Percentiles rank a stretch among this genome's conserved stretches.
Evolutionary conservation across 2,888 invertebrate species (phyloP).

Genomic region (Microplitis manilae): DNA sequence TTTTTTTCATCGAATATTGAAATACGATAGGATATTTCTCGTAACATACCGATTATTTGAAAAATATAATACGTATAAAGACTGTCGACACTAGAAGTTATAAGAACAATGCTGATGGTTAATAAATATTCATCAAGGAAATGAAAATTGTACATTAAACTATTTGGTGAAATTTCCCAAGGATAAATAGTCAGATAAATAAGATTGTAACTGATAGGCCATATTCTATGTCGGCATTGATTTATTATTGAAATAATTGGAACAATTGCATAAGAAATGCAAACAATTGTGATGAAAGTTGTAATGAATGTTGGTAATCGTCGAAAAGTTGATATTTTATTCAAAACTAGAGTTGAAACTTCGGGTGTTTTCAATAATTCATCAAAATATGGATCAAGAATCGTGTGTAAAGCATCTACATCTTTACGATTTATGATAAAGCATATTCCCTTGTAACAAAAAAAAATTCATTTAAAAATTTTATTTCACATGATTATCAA

Average conservation of each 20-base stretch:
- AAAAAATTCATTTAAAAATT: neutral
- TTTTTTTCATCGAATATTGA: neutral
- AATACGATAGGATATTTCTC: conserved; percentile 35
- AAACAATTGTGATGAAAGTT: neutral
- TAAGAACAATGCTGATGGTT: conserved; percentile 31
- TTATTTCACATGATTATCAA: neutral
- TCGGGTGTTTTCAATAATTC: conserved; percentile 13
- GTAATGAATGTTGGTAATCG: neutral
- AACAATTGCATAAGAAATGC: neutral
- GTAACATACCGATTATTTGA: conserved; percentile 37
- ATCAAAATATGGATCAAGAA: conserved; percentile 21
- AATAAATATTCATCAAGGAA: conserved; percentile 44
- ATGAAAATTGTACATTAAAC: conserved; percentile 41
- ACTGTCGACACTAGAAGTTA: conserved; percentile 46
- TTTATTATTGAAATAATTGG: conserved; percentile 33
- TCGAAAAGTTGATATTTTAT: neutral
- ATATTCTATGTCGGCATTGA: conserved; percentile 4
- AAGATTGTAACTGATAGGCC: conserved; percentile 32
- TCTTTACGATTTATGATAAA: neutral
- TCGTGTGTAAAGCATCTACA: conserved; percentile 19
- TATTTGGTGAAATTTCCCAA: conserved; percentile 36
- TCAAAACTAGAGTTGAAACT: neutral
- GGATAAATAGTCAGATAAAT: conserved; percentile 46
- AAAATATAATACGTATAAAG: conserved; percentile 47
- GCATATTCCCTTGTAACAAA: conserved; percentile 2